These are phyloP conservation scores for Sesia apiformis DNA, from an alignment of 2,888 invertebrate species.

Conservation along the genomic window DNA sequence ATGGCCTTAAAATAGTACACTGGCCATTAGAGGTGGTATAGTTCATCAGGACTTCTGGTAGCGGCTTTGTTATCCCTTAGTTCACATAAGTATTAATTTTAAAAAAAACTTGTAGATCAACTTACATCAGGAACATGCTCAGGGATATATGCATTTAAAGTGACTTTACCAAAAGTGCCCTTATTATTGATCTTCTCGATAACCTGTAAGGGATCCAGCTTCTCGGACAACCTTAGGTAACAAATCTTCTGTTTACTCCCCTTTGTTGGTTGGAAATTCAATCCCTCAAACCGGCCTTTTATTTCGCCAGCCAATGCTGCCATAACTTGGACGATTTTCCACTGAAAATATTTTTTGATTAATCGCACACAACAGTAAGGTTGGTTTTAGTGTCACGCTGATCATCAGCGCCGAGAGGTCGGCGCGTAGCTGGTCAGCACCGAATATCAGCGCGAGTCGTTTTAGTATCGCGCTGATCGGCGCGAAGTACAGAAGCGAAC, in stretches of 20 bases:
- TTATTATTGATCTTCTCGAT: conserved; percentile 21
- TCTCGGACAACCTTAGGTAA: conserved; percentile 32
- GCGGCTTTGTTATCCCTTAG: no score
- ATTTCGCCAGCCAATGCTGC: conserved; percentile 20
- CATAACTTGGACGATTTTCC: conserved; percentile 12
- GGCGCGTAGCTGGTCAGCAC: conserved; percentile 3
- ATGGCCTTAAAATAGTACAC: no score
- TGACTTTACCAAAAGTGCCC: conserved; percentile 3
- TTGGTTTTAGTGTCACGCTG: neutral
- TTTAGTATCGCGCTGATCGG: conserved; percentile 1
- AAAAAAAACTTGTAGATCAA: conserved; percentile 5
- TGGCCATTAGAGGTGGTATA: no score
- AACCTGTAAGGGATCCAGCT: conserved; percentile 24
- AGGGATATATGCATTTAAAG: conserved; percentile 26
- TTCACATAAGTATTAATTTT: neutral
- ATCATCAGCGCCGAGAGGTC: neutral
- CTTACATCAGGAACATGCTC: conserved; percentile 36
- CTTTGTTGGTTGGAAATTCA: conserved; percentile 20
- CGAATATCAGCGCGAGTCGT: conserved; percentile 8
- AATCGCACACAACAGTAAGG: neutral
- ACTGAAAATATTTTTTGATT: conserved; percentile 19
- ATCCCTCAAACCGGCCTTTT: conserved; percentile 26
- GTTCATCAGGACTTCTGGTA: no score
- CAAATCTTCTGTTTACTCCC: conserved; percentile 14
- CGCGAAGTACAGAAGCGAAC: conserved; percentile 5